These are phyloP conservation scores for Chalcis sispes DNA, from an alignment of 2,888 invertebrate species.

Conservation along the genomic window DNA sequence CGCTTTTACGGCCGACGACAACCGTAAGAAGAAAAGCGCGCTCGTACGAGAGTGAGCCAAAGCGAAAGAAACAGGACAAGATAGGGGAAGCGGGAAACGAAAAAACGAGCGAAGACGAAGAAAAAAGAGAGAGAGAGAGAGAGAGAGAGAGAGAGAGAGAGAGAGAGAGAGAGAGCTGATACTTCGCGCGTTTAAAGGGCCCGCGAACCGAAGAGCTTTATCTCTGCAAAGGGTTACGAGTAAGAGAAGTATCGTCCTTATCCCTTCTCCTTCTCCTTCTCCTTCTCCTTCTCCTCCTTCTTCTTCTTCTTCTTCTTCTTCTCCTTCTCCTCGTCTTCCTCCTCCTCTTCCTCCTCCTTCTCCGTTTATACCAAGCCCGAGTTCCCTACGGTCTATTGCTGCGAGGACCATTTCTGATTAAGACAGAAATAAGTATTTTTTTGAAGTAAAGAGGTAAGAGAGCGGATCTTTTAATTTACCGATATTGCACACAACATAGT, in stretches of 20 bases:
- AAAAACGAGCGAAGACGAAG: too few relatives aligned
- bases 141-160: neutral
- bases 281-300: neutral
- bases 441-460: conserved; percentile 3
- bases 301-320: conserved; percentile 19
- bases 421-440: conserved; percentile 30
- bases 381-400: conserved; percentile 36
- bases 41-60: neutral
- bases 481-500: neutral
- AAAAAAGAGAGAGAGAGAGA: too few relatives aligned
- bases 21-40: conserved; percentile 20
- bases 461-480: conserved; percentile 10
- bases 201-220: conserved; percentile 25
- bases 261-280: conserved; percentile 32
- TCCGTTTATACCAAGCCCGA: conserved; percentile 32
- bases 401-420: conserved; percentile 37
- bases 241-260: conserved; percentile 17
- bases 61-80: too few relatives aligned
- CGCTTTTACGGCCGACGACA: conserved; percentile 45
- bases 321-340: conserved; percentile 34
- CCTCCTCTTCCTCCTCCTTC: conserved; percentile 39
- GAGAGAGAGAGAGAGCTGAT: conserved; percentile 12
- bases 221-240: conserved; percentile 36
- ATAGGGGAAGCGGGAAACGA: too few relatives aligned
- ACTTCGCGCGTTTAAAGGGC: conserved; percentile 30